A percentile compares a stretch with the other conserved stretches of the same genome.
These are phyloP conservation scores for Tokudaia muenninki DNA, from an alignment of 2,797 vertebrate species.

Conservation along the genomic window DNA sequence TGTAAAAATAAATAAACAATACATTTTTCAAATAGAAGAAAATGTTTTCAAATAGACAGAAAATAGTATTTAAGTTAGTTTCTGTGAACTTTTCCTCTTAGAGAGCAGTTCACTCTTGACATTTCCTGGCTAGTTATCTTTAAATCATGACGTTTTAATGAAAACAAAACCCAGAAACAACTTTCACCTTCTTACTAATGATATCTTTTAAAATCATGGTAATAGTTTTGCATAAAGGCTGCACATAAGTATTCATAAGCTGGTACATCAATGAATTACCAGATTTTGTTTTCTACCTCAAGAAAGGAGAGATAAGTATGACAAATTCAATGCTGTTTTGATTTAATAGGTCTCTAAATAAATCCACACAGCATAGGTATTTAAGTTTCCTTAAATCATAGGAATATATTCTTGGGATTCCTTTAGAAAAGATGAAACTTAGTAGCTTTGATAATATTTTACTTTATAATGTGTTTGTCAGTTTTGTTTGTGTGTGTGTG, in stretches of 20 bases:
- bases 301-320: constrained; percentile 39
- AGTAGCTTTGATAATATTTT: not conserved
- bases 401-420: constrained; percentile 30
- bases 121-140: constrained; percentile 26
- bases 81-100: constrained; percentile 28
- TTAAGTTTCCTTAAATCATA: constrained; percentile 24
- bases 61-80: constrained; percentile 44
- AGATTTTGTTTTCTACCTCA: not conserved
- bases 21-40: constrained; percentile 33
- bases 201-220: constrained; percentile 44
- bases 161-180: constrained; percentile 39
- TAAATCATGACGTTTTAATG: constrained; percentile 55
- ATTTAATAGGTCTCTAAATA: not conserved
- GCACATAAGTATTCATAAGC: constrained; percentile 15
- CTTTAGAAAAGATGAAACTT: constrained; percentile 25
- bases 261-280: constrained; percentile 8
- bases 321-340: constrained; percentile 26
- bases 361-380: not conserved
- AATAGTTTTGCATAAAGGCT: constrained; percentile 5
- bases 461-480: not conserved
- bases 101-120: not conserved
- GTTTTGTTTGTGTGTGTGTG: not conserved
- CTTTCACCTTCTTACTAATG: not conserved
- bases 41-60: not conserved
- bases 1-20: constrained; percentile 34